Conservation (phyloP, 2,113 vertebrate species). For the Coturnix japonica region DNA sequence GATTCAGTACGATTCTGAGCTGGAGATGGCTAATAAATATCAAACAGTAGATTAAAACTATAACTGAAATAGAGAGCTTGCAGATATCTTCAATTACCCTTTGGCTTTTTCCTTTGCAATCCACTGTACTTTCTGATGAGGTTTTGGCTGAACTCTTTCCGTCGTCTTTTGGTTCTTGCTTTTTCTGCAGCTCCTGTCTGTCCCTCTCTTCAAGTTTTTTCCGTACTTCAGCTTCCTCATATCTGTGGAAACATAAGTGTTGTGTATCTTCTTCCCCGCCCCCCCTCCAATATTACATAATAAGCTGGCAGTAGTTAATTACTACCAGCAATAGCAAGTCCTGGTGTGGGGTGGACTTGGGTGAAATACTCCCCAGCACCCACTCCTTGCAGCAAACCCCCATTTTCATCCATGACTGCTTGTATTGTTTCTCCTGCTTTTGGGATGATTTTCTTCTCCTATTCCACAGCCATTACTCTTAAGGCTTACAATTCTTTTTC, state of each 20-base stretch:
- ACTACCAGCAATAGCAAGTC: neutral
- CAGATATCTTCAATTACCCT: constrained; percentile 66
- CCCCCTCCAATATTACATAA: neutral
- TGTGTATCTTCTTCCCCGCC: too few species aligned
- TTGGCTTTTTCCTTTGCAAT: constrained; percentile 82
- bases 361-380: neutral
- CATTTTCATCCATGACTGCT: neutral
- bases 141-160: constrained; percentile 73
- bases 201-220: constrained; percentile 95
- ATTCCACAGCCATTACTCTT: neutral
- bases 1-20: neutral
- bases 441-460: neutral
- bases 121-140: constrained; percentile 75
- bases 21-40: neutral
- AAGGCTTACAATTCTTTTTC: neutral
- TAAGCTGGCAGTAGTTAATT: neutral
- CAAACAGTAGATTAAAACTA: neutral
- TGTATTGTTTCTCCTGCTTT: neutral
- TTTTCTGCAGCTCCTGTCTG: constrained; percentile 86
- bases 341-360: neutral
- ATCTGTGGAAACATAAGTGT: constrained; percentile 75
- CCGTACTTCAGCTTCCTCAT: constrained; percentile 96
- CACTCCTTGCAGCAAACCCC: neutral
- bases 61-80: neutral
- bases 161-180: constrained; percentile 79